phyloP scores from a whole-genome alignment of 2,797 vertebrate genomes.

The Enteromius viviparus region DNA sequence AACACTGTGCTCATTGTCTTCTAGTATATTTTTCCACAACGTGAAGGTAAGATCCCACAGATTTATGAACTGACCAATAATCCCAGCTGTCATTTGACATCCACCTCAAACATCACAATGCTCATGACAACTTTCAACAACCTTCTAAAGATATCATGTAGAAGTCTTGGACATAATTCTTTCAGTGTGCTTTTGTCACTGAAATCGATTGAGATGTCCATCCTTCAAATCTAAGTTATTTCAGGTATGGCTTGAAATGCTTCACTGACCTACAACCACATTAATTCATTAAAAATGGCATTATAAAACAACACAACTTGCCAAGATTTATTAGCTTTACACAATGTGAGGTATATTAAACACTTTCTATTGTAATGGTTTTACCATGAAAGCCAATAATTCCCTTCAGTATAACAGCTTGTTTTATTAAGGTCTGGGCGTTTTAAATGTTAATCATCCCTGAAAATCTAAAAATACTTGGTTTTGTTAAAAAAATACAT shows the following conservation, averaged over 20 bases:
- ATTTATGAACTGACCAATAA: not conserved
- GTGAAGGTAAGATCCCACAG: not conserved
- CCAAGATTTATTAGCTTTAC: slow-evolving; percentile 14
- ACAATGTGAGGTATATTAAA: slow-evolving; percentile 28
- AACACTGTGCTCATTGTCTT: not conserved
- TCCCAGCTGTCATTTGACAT: not conserved
- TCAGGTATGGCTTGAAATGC: slow-evolving; percentile 5
- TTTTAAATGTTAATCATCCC: slow-evolving; percentile 21
- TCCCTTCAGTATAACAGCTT: not conserved
- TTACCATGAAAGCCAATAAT: not conserved
- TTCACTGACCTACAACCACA: not conserved
- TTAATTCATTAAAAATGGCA: not conserved
- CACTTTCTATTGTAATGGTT: not conserved
- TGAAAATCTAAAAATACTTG: slow-evolving; percentile 46
- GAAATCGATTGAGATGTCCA: not conserved
- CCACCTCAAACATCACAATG: not conserved
- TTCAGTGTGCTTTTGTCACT: not conserved
- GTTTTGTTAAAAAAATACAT: slow-evolving; percentile 25
- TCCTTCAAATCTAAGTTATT: not conserved
- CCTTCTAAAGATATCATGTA: not conserved
- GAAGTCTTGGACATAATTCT: not conserved
- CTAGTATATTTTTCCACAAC: not conserved
- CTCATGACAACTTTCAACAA: not conserved
- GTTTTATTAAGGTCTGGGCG: slow-evolving; percentile 16
- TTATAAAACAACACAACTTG: not conserved